Base-by-base conservation (phyloP, 2,888 invertebrate species). In the Cryptops parisi region DNA sequence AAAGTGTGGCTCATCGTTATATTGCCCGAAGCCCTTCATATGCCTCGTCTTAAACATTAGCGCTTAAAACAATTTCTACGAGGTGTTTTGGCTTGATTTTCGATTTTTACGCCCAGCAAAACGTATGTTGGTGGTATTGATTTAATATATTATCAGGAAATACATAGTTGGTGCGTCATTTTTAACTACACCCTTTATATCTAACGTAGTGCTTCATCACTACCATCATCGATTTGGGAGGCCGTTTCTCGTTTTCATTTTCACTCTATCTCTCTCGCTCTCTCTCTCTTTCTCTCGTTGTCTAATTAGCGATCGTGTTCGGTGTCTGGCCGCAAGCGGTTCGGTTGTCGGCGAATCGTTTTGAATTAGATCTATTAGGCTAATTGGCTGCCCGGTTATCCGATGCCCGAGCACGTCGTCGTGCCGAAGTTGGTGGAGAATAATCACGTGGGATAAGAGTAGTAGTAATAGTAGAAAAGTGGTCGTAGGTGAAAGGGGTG, bases 281-380 rank as follows among this genome's bases (percentile, higher is more conserved):
- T n/a, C n/a, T n/a, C n/a, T n/a, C n/a, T n/a, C n/a, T n/a, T n/a
- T n/a, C n/a, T n/a, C n/a, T n/a, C n/a, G n/a, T n/a, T 33, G 15
- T 33, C 33, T 46, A 46, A 46, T 46, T 46, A 46, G 46, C 17
- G 46, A 46, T 46, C 46, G 24, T 25, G 46, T 46, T 25, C 46
- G 24, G 24, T 24, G 46, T 46, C 46, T 46, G 17, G 46, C 46
- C 46, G 46, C 46, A 46, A 46, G 46, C 46, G 46, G 23, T 46
- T 46, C 23, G 22, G 46, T 22, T 25, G 46, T 22, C 23, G 46
- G 24, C 46, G 46, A 33, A 33, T 33, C 33, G 33, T 15, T 17
- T 24, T 24, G 46, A 46, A 46, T 46, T 46, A 46, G 22, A 22
- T 46, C 46, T 46, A 46, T 46, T 46, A 46, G 46, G 17, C 46